These are phyloP conservation scores for Apaloderma vittatum DNA, from an alignment of 2,113 vertebrate species.

Conservation along the genomic window DNA sequence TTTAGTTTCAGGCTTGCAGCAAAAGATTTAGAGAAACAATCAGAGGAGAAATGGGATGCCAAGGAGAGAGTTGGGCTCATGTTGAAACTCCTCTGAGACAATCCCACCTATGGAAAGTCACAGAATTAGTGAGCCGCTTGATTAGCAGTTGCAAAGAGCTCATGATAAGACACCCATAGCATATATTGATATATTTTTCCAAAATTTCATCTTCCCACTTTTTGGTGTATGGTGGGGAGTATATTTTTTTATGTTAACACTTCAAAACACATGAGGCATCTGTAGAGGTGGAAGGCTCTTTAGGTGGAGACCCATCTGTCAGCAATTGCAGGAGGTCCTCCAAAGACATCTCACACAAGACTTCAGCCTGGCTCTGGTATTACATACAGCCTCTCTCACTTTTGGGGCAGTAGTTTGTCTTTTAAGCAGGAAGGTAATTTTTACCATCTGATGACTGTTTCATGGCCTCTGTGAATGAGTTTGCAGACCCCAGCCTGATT, in stretches of 20 bases:
- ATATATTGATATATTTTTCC: not conserved
- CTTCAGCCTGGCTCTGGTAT: not conserved
- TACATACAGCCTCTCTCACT: not conserved
- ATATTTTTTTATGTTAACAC: not conserved
- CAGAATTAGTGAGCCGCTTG: not conserved
- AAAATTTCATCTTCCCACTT: not conserved
- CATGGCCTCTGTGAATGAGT: slow-evolving; percentile 31
- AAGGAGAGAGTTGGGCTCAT: not conserved
- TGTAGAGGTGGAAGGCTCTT: not conserved
- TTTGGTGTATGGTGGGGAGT: not conserved
- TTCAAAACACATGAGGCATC: not conserved
- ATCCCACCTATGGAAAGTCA: not conserved
- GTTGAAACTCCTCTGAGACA: not conserved
- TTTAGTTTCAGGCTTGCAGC: not conserved
- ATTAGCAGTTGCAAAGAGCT: not conserved
- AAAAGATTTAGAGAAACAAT: slow-evolving; percentile 10
- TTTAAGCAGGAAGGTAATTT: slow-evolving; percentile 52
- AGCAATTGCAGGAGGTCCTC: not conserved
- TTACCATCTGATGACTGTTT: slow-evolving; percentile 58
- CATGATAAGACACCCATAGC: not conserved
- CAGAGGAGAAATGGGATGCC: not conserved
- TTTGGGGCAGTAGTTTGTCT: not conserved
- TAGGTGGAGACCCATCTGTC: not conserved
- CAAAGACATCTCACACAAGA: not conserved
- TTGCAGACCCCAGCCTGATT: slow-evolving; percentile 29